Conservation (phyloP, 2,888 invertebrate species). For the Chalcosyrphus nemorum region DNA sequence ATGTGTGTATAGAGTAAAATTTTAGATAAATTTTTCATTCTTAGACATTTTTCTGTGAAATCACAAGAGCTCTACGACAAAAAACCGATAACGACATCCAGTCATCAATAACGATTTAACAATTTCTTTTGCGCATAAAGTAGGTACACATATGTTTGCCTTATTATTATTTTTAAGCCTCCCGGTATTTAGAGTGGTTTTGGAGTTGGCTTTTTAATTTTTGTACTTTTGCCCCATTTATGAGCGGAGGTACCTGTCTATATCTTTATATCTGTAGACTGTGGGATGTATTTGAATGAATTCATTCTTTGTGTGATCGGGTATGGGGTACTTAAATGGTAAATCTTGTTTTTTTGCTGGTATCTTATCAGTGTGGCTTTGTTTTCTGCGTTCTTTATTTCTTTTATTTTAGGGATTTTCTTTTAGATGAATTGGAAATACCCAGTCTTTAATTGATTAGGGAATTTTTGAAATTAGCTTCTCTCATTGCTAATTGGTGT, state of each 20-base stretch:
- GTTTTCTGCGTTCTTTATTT: slow-evolving; percentile 3
- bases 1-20: slow-evolving; percentile 29
- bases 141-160: background rate
- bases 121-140: slow-evolving; percentile 54
- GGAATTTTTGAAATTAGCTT: slow-evolving; percentile 23
- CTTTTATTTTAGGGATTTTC: slow-evolving; percentile 24
- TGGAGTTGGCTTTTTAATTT: slow-evolving; percentile 7
- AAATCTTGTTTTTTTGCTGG: slow-evolving; percentile 44
- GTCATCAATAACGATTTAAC: slow-evolving; percentile 72
- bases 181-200: background rate
- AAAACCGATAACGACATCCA: slow-evolving; percentile 66
- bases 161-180: slow-evolving; percentile 32
- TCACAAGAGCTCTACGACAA: slow-evolving; percentile 49
- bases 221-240: slow-evolving; percentile 23
- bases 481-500: background rate
- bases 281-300: slow-evolving; percentile 50
- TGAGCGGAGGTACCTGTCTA: background rate
- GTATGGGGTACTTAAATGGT: slow-evolving; percentile 10
- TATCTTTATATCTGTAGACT: slow-evolving; percentile 34
- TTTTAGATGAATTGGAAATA: slow-evolving; percentile 39
- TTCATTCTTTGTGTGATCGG: slow-evolving; percentile 38
- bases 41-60: slow-evolving; percentile 33
- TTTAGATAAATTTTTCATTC: slow-evolving; percentile 58
- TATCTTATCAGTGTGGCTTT: slow-evolving; percentile 46
- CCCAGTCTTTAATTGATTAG: slow-evolving; percentile 13